Conservation (phyloP, 2,113 vertebrate species). For the Leptobrachium leishanense region DNA sequence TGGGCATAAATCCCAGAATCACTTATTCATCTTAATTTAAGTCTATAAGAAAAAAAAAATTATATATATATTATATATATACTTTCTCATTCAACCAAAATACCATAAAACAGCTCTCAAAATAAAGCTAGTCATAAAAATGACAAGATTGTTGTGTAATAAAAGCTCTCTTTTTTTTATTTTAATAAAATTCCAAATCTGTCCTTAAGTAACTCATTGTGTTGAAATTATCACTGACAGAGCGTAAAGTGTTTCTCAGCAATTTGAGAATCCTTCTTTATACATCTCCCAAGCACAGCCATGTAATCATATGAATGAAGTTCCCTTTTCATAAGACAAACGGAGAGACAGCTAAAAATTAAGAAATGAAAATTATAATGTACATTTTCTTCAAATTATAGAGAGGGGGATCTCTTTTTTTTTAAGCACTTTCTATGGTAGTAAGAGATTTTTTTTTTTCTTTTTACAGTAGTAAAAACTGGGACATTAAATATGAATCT, state of each 20-base stretch:
- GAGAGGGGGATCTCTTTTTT: conserved; percentile 2
- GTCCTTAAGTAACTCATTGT: conserved; percentile 37
- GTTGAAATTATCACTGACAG: conserved; percentile 44
- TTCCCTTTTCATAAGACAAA: conserved; percentile 44
- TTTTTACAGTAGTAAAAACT: not conserved
- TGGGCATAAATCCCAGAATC: conserved; percentile 7
- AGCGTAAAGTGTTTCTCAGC: conserved; percentile 16
- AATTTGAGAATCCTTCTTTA: conserved; percentile 12
- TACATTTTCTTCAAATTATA: conserved; percentile 42
- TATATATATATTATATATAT: not conserved
- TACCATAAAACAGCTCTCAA: not conserved
- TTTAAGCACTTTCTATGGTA: conserved; percentile 32
- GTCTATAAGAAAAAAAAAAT: not conserved
- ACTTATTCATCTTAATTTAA: not conserved
- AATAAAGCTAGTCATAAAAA: conserved; percentile 9
- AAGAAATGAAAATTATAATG: conserved; percentile 49
- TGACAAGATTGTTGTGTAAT: conserved; percentile 37
- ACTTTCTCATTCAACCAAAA: not conserved
- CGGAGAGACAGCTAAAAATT: conserved; percentile 44
- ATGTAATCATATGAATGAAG: conserved; percentile 44
- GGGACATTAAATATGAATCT: conserved; percentile 12
- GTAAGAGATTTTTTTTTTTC: conserved; percentile 12
- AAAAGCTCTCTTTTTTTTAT: conserved; percentile 8
- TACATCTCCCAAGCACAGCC: conserved; percentile 8
- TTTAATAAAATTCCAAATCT: conserved; percentile 27